Evolutionary conservation across 2,888 invertebrate species (phyloP), one percentile per base, ranked within the genome.

Genomic region (Trachelus troglodyta): DNA sequence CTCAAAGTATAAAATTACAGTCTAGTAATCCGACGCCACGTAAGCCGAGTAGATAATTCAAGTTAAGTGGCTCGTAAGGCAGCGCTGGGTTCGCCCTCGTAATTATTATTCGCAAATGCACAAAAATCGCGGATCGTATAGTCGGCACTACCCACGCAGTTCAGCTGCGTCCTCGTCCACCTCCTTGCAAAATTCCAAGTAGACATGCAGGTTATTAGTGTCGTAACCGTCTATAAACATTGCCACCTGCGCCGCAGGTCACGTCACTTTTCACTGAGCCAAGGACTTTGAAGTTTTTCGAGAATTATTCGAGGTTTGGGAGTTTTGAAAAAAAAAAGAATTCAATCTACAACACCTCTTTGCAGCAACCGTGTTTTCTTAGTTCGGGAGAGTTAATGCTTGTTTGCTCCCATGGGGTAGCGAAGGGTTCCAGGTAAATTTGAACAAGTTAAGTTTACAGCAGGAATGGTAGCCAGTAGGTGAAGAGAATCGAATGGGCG

Each of bases 1-100:
- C 79, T 77, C 77, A 12, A 34, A 80, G 84, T 85, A 87, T 87
- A 84, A 87, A 87, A 86, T 87, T 87, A 87, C 87, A 81, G 76
- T 78, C 78, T 73, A 80, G 87, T 85, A 87, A 87, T 84, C 84
- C 82, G 85, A 87, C 77, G 80, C 83, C 77, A 77, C 82, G 85
- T 86, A 87, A 87, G 85, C 82, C 81, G 85, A 84, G 86, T 83
- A 81, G 83, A 87, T 85, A 87, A 87, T 87, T 86, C 84, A 81
- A 85, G 86, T 83, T 85, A 83, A 87, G 83, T 83, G 83, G 82
- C 79, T 71, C 71, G 31, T 71, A 34, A 71, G 33, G 56, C 56
- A 56, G 56, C 56, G 23, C 56, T 56, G 56, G 56, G 56, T 56
- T 56, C 9, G 71, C 31, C 33, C 15, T 71, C 33, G 31, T 71